phyloP scores from a whole-genome alignment of 2,113 vertebrate species.

The Cryptomyrus ogoouensis region DNA sequence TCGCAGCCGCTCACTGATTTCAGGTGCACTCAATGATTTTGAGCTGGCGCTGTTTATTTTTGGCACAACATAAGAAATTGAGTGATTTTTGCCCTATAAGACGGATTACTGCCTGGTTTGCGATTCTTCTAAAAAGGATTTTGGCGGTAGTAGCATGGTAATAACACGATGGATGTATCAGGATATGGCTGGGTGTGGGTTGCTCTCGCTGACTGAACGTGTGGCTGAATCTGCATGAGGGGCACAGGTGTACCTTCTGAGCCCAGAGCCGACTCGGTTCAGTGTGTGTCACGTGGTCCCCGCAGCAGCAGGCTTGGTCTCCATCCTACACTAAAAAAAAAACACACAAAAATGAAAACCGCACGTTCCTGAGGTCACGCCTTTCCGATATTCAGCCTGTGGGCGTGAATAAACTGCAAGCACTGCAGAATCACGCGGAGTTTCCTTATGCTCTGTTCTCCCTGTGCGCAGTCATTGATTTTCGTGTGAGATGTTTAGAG shows the following conservation, averaged over 20 bases:
- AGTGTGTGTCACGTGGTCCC: not conserved
- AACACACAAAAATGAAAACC: not conserved
- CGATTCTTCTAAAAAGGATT: not conserved
- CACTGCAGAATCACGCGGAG: not conserved
- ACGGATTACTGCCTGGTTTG: not conserved
- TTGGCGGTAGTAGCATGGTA: not conserved
- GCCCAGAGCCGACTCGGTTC: not conserved
- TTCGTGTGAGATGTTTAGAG: not conserved
- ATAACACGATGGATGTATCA: not conserved
- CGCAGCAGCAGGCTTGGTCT: not conserved
- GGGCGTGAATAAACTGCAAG: not conserved
- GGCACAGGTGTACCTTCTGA: not conserved
- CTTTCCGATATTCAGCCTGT: not conserved
- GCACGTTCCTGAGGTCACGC: not conserved
- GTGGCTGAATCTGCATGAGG: not conserved
- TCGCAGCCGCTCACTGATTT: not conserved
- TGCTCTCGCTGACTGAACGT: not conserved
- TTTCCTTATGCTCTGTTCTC: not conserved
- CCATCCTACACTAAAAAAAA: not conserved
- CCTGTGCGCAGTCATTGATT: not conserved
- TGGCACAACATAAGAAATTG: not conserved
- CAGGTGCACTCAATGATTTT: not conserved
- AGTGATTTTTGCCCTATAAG: not conserved
- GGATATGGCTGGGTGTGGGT: not conserved
- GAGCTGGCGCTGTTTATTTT: not conserved